These are phyloP conservation scores for Chaitophorus viminalis DNA, from an alignment of 2,888 invertebrate genomes.

Conservation along the genomic window DNA sequence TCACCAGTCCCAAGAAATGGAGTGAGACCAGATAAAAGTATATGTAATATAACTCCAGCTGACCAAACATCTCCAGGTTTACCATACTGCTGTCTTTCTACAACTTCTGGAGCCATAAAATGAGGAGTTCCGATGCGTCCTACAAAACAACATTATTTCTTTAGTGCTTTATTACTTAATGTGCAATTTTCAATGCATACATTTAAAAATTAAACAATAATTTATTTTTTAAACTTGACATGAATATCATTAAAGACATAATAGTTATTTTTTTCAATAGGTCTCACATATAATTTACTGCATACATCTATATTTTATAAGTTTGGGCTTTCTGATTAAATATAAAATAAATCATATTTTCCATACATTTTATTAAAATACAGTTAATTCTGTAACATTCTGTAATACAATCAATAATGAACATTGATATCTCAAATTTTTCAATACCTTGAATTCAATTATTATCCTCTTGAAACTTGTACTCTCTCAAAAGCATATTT, in stretches of 20 bases:
- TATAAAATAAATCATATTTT: too few relatives aligned
- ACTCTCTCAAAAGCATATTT: too few relatives aligned
- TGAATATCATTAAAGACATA: not conserved
- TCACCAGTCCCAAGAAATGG: conserved; percentile 96
- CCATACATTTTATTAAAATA: too few relatives aligned
- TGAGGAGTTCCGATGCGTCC: conserved; percentile 95
- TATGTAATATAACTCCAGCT: conserved; percentile 92
- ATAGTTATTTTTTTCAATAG: not conserved
- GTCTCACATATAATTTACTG: not conserved
- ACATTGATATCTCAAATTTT: too few relatives aligned
- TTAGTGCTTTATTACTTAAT: not conserved
- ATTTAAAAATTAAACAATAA: not conserved
- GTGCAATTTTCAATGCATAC: not conserved
- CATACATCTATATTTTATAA: too few relatives aligned
- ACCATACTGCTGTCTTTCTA: conserved; percentile 87
- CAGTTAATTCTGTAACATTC: too few relatives aligned
- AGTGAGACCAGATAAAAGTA: conserved; percentile 90
- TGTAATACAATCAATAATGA: too few relatives aligned
- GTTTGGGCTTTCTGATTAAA: too few relatives aligned
- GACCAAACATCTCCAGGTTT: conserved; percentile 99
- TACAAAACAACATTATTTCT: conserved; percentile 67
- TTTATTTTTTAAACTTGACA: not conserved
- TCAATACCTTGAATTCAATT: too few relatives aligned
- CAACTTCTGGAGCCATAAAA: conserved; percentile 98
- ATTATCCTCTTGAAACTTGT: too few relatives aligned